A percentile compares a stretch with the other conserved stretches of the same genome.
Conservation (phyloP, 1,140 invertebrate species). For the Tetragnatha versicolor region DNA sequence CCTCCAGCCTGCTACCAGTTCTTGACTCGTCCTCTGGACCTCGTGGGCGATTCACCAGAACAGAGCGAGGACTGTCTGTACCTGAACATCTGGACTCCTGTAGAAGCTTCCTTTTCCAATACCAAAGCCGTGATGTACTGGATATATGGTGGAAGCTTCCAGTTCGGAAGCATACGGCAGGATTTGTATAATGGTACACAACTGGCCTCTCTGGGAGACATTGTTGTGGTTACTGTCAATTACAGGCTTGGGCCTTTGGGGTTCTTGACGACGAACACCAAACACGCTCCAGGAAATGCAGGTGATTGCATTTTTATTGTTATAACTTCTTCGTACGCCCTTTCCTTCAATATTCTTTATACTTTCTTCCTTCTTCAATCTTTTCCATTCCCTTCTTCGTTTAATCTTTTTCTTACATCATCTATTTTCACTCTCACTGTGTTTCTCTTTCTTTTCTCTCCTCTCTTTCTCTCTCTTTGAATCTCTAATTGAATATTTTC, state of each 20-base stretch:
- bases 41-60: conserved; percentile 64
- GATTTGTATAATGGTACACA: conserved; percentile 82
- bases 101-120: background rate
- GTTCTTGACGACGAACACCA: conserved; percentile 89
- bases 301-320: conserved; percentile 69
- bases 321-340: too few species aligned
- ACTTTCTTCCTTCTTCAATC: too few species aligned
- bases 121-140: conserved; percentile 62
- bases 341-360: too few species aligned
- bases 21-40: conserved; percentile 79
- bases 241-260: conserved; percentile 94
- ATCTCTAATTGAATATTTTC: too few species aligned
- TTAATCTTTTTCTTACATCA: too few species aligned
- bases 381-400: too few species aligned
- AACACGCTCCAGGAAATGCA: conserved; percentile 94
- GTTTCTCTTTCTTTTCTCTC: too few species aligned
- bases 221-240: conserved; percentile 94
- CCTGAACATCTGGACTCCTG: conserved; percentile 64
- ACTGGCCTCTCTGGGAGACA: conserved; percentile 86
- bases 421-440: too few species aligned
- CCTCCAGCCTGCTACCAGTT: conserved; percentile 68
- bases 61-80: conserved; percentile 64
- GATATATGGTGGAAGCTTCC: conserved; percentile 59
- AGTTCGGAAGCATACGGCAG: conserved; percentile 23
- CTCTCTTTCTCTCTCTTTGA: too few species aligned